Evolutionary conservation across 2,888 invertebrate species (phyloP), one percentile per base, ranked within the genome.

Genomic region (Drosophila birchii): DNA sequence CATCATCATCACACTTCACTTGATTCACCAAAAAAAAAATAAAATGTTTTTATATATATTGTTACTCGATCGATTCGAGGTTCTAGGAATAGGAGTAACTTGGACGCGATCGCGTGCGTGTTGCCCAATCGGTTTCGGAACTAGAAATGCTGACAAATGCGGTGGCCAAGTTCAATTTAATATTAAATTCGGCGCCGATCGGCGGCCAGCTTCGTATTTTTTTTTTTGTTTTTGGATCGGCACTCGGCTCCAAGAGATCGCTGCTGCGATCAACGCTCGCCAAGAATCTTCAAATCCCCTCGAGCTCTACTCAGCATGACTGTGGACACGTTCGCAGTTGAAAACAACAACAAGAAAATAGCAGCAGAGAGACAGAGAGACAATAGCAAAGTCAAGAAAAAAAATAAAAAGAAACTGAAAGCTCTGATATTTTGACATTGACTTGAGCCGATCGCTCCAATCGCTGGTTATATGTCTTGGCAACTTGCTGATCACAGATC

Each of bases 161-260:
- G 66, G 62, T 75, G 70, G 73, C 78, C 86, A 90, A 90, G 89
- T 88, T 88, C 90, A 85, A 87, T 90, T 90, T 90, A 90, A 90
- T 90, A 88, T 86, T 85, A 79, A 81, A 86, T 81, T 80, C 64
- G 45, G 45, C 41, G 66, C 66, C 72, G 72, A 73, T 39, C 58
- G 57, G n/a, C 64, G 45, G 55, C 64, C 66, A 41, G 64, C 53
- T 32, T 16, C 18, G 38, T 8, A 38, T 36, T 39, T 26, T 26
- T n/a, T n/a, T 0, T 26, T 29, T 32, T 8, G 8, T 7, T 32
- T 61, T 16, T 47, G 41, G 4, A 1, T 47, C 29, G 51, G 39
- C 49, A n/a, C 20, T 45, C 57, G 53, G 59, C 49, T 55, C 20
- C 39, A 18, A 51, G 51, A 51, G 51, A 51, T 20, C 51, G 32